A percentile compares a stretch with the other conserved stretches of the same genome.
Conservation (phyloP, 2,797 vertebrate species). For the Hippocampus kuda region DNA sequence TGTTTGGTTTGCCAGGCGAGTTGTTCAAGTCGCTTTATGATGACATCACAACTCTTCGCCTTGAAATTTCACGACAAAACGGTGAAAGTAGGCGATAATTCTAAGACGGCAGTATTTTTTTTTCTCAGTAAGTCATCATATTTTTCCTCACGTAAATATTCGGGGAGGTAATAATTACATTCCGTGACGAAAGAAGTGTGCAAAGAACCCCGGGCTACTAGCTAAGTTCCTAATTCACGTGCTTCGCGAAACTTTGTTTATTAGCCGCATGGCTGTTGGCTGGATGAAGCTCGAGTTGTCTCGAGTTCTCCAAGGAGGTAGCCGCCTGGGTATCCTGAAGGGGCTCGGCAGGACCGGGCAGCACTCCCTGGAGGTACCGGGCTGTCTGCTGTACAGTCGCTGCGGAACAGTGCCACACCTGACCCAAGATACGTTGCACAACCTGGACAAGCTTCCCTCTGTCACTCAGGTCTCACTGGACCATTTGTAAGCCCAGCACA, state of each 20-base stretch:
- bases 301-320: constrained; percentile 65
- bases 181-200: neutral
- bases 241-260: neutral
- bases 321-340: constrained; percentile 75
- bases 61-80: constrained; percentile 31
- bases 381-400: constrained; percentile 84
- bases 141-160: neutral
- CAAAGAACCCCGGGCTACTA: constrained; percentile 16
- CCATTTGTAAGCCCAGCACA: constrained; percentile 69
- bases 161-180: neutral
- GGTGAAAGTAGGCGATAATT: neutral
- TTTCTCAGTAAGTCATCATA: neutral
- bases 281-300: constrained; percentile 75
- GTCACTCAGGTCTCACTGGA: constrained; percentile 79
- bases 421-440: constrained; percentile 75
- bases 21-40: neutral
- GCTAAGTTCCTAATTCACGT: constrained; percentile 33
- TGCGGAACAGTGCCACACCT: constrained; percentile 84
- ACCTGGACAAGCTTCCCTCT: constrained; percentile 66
- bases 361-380: constrained; percentile 73
- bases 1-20: neutral
- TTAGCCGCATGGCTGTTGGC: constrained; percentile 26
- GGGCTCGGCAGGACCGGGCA: constrained; percentile 66
- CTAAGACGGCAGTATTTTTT: neutral
- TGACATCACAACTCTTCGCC: constrained; percentile 54